A percentile compares a stretch with the other conserved stretches of the same genome.
These are phyloP conservation scores for Meleagris gallopavo DNA, from an alignment of 2,113 vertebrate species.

Conservation along the genomic window DNA sequence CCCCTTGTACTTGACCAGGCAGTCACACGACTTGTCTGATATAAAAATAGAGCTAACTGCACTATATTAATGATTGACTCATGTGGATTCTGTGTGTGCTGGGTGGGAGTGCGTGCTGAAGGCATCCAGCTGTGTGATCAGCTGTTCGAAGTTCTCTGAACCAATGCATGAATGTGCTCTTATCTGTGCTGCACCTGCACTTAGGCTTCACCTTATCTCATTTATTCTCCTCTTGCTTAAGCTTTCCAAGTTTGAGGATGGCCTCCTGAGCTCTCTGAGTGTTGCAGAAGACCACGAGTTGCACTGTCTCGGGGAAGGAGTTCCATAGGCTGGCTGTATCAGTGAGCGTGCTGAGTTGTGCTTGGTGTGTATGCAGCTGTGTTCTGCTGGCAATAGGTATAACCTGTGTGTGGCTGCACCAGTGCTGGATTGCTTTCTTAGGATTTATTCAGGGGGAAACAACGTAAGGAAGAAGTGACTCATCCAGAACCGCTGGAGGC, in stretches of 20 bases:
- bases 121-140: not conserved
- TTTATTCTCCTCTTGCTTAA: not conserved
- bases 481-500: rapidly evolving
- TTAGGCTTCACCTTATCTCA: not conserved
- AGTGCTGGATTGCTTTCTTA: not conserved
- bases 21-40: not conserved
- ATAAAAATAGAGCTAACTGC: not conserved
- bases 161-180: rapidly evolving
- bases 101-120: not conserved
- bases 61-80: conserved; percentile 37
- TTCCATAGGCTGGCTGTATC: not conserved
- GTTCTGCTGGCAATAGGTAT: not conserved
- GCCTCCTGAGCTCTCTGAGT: not conserved
- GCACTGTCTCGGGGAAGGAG: not conserved
- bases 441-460: not conserved
- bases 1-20: not conserved
- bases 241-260: not conserved
- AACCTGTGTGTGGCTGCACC: not conserved
- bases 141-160: not conserved
- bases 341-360: not conserved
- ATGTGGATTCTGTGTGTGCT: not conserved
- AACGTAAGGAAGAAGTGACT: not conserved
- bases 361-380: not conserved
- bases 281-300: not conserved
- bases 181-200: not conserved